These are phyloP conservation scores for Philonicus albiceps DNA, from an alignment of 2,888 invertebrate genomes.

Conservation along the genomic window DNA sequence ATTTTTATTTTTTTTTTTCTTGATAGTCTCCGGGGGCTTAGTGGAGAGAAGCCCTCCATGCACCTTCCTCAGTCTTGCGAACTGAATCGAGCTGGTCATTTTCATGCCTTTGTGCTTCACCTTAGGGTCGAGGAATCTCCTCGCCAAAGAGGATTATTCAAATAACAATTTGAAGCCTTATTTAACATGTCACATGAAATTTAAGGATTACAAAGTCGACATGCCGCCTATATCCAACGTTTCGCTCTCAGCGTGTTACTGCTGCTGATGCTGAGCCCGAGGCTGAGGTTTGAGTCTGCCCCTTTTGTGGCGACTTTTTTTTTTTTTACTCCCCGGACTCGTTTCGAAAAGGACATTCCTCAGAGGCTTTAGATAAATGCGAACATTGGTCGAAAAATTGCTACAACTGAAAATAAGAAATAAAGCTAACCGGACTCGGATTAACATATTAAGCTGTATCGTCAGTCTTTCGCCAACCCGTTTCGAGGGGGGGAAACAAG, in stretches of 20 bases:
- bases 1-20: slow-evolving; percentile 18
- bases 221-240: slow-evolving; percentile 38
- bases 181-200: slow-evolving; percentile 50
- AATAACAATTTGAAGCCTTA: slow-evolving; percentile 51
- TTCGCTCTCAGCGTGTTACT: slow-evolving; percentile 26
- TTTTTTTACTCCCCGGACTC: background rate
- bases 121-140: slow-evolving; percentile 31
- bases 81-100: slow-evolving; percentile 22
- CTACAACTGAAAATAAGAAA: background rate
- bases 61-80: slow-evolving; percentile 2
- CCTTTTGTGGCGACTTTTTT: background rate
- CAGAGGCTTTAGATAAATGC: background rate
- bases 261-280: background rate
- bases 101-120: slow-evolving; percentile 37
- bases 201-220: slow-evolving; percentile 48
- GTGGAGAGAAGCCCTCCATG: slow-evolving; percentile 30
- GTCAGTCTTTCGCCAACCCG: background rate
- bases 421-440: background rate
- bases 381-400: background rate
- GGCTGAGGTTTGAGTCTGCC: background rate
- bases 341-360: background rate
- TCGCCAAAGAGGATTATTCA: slow-evolving; percentile 49
- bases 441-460: background rate
- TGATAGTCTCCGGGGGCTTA: background rate
- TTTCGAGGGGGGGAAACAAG: background rate